These are phyloP conservation scores for Solea senegalensis DNA, from an alignment of 2,113 vertebrate genomes.

Conservation along the genomic window DNA sequence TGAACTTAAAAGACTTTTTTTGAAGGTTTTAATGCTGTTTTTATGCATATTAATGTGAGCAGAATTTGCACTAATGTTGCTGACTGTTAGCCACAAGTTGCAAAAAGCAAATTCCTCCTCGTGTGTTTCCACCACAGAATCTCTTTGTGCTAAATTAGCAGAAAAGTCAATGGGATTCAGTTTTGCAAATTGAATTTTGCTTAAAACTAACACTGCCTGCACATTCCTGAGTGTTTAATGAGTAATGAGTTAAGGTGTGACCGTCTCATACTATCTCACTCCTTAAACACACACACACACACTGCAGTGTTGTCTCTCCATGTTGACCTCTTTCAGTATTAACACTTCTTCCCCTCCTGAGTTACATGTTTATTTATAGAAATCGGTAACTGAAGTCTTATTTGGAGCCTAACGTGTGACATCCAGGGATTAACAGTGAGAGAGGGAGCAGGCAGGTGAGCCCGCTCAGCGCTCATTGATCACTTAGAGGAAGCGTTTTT, in stretches of 20 bases:
- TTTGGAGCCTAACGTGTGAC: conserved; percentile 7
- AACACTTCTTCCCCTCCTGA: not conserved
- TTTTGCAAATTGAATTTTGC: not conserved
- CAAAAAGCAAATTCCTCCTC: not conserved
- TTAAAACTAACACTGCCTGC: not conserved
- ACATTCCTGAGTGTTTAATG: conserved; percentile 57
- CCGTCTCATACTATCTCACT: conserved; percentile 26
- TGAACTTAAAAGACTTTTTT: too few species aligned
- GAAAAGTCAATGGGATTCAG: not conserved
- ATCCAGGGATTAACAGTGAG: not conserved
- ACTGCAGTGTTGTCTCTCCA: conserved; percentile 25
- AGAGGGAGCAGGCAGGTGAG: too few species aligned
- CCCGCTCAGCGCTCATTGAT: too few species aligned
- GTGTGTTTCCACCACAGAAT: not conserved
- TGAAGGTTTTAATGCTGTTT: too few species aligned
- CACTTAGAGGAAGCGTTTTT: too few species aligned
- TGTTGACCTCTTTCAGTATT: conserved; percentile 11
- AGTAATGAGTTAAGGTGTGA: conserved; percentile 40
- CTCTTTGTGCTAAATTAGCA: not conserved
- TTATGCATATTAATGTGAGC: too few species aligned
- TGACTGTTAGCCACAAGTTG: not conserved
- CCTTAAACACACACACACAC: conserved; percentile 5
- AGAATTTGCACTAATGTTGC: not conserved
- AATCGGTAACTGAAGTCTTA: not conserved
- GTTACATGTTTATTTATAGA: conserved; percentile 30